Evolutionary conservation across 2,113 vertebrate genomes (phyloP).

Genomic region (Aramus guarauna): DNA sequence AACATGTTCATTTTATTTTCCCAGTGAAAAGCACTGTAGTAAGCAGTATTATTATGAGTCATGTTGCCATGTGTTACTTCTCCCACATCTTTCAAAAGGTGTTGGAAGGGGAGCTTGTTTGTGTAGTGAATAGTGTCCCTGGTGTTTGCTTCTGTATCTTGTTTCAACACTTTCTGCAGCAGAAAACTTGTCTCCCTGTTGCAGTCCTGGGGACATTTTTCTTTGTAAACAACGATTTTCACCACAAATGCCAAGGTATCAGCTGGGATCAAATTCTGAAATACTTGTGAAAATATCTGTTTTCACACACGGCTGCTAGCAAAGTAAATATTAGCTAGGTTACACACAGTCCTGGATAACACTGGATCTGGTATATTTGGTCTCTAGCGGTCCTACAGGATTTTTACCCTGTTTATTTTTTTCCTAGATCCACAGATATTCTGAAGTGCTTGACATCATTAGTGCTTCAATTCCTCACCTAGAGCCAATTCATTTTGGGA

Average conservation of each 20-base stretch:
- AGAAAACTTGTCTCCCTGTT: not conserved
- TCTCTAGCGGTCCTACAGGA: not conserved
- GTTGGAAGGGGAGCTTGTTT: constrained; percentile 39
- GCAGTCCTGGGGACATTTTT: constrained; percentile 4
- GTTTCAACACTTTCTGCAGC: constrained; percentile 5
- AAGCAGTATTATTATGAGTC: not conserved
- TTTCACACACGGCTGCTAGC: constrained; percentile 19
- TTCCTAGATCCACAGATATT: not conserved
- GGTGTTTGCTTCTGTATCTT: constrained; percentile 21
- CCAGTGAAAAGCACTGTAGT: not conserved
- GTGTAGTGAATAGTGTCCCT: not conserved
- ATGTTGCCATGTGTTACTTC: not conserved
- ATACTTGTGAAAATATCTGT: constrained; percentile 47
- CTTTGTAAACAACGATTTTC: constrained; percentile 5
- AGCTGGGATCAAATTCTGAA: constrained; percentile 6
- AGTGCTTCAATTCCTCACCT: not conserved
- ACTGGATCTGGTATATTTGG: not conserved
- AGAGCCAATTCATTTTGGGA: not conserved
- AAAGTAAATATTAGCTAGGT: constrained; percentile 21
- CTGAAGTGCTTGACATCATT: not conserved
- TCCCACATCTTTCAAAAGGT: constrained; percentile 18
- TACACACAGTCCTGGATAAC: not conserved
- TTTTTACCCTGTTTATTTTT: not conserved
- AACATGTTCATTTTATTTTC: not conserved
- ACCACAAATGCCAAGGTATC: constrained; percentile 18